Evolutionary conservation across 2,888 invertebrate species (phyloP), one percentile per base, ranked within the genome.

Genomic region (Carpatolechia fugitivella): DNA sequence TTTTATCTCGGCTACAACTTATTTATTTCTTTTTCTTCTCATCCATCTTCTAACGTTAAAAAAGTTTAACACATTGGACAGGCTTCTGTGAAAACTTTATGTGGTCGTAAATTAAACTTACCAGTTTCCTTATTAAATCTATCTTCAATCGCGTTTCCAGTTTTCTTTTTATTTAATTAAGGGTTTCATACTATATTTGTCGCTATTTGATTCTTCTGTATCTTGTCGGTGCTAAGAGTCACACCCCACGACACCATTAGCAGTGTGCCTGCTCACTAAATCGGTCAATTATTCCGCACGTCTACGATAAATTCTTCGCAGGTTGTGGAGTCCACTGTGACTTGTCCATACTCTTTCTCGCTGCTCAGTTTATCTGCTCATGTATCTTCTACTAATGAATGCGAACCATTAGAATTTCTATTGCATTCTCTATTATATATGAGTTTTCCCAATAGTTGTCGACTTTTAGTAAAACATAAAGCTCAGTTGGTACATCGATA

Each of bases 401-500:
- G 20, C 18, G 24, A 24, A 6, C 6, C 24, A 6, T 6, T 6
- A 24, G 24, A 4, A 24, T 52, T 51, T n/a, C 10, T n/a, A 49
- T 20, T n/a, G 35, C 18, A 10, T 48, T 31, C n/a, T n/a, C n/a
- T n/a, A n/a, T n/a, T n/a, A n/a, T n/a, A n/a, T n/a, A n/a, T n/a
- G n/a, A n/a, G n/a, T n/a, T n/a, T n/a, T n/a, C n/a, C n/a, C n/a
- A n/a, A n/a, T n/a, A n/a, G n/a, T n/a, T n/a, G 6, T 14, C 16
- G 33, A 16, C 40, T 18, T 20, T 35, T 55, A 40, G 44, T 49
- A n/a, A 8, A 35, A 53, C 40, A 48, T 41, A 56, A 18, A 30
- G 56, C 33, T 38, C n/a, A 29, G 10, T n/a, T 38, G 10, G 20
- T 24, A 52, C 31, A 31, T 54, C 35, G 51, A 52, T 63, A 59